phyloP scores from a whole-genome alignment of 2,888 invertebrate species.

The Cartodere bifasciata region DNA sequence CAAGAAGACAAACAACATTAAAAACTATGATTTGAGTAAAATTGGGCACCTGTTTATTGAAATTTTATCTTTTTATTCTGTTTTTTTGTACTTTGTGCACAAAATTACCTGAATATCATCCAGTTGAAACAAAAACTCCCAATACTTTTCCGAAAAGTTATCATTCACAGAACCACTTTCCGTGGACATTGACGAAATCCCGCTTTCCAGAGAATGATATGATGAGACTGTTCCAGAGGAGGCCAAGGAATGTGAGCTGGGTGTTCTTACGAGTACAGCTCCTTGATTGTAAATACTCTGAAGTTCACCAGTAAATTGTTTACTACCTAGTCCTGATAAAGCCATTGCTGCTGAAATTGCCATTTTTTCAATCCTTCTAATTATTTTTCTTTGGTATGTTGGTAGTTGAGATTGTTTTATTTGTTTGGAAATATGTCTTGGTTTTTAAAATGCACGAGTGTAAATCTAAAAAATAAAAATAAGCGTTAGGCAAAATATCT shows the following conservation, averaged over 20 bases:
- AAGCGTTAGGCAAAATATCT: too few relatives aligned
- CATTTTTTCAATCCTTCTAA: too few relatives aligned
- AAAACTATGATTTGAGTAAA: too few relatives aligned
- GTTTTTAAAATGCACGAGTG: too few relatives aligned
- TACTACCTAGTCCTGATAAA: conserved; percentile 16
- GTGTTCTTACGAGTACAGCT: conserved; percentile 14
- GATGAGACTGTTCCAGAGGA: conserved; percentile 9
- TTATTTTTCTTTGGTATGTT: too few relatives aligned
- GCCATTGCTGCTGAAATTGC: conserved; percentile 18
- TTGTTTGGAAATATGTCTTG: too few relatives aligned
- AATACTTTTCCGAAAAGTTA: conserved; percentile 10
- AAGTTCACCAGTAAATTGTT: conserved; percentile 15
- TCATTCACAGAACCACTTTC: conserved; percentile 1
- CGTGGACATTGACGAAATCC: conserved; percentile 12
- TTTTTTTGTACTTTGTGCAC: too few relatives aligned
- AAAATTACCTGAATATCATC: conserved; percentile 12
- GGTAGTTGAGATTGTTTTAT: too few relatives aligned
- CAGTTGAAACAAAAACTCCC: conserved; percentile 14
- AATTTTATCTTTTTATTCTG: too few relatives aligned
- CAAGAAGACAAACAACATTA: too few relatives aligned
- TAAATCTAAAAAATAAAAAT: too few relatives aligned
- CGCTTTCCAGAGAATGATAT: conserved; percentile 11
- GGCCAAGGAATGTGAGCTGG: conserved; percentile 9
- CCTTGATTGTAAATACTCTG: conserved; percentile 15
- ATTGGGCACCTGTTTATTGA: too few relatives aligned